Evolutionary conservation across 1,140 invertebrate genomes (phyloP), one percentile per base, ranked within the genome.

Genomic region (Melanaphis sacchari): DNA sequence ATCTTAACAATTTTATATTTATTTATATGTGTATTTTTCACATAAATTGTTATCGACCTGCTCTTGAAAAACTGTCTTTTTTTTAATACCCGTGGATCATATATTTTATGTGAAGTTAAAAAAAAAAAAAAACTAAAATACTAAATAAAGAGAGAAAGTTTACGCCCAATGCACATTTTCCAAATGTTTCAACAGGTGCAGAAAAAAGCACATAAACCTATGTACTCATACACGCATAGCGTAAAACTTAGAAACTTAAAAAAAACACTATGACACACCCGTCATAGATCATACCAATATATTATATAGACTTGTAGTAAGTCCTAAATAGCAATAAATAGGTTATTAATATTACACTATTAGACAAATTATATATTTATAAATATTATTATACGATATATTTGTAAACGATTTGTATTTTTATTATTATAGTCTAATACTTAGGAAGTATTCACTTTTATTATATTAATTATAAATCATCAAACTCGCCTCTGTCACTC

Each of bases 221-320:
- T 43, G 43, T 92, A 92, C n/a, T 49, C 76, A 46, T 40, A 90
- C 59, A 76, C 59, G 22, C 22, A 46, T 92, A 92, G 90, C 36
- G 43, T 92, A 92, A 36, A 82, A 82, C 36, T 84, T 93, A 93
- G 66, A 40, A 84, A 85, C 46, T 54, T 85, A 52, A 90, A 59
- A 54, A 66, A 66, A 36, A 93, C 41, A 91, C 91, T 93, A 49
- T 93, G 91, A 93, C 76, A 93, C 91, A 93, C 76, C 91, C 81
- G 91, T 93, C 91, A 93, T 84, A 93, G 91, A 84, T 93, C 76
- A 85, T 84, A 84, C 49, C 36, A 7, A 49, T 21, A 90, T 66
- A 40, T 38, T 54, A 89, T 49, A 40, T 90, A 93, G 91, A 84
- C 91, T 41, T 85, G 76, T 93, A 93, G 91, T 54, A 15, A 82